phyloP scores from a whole-genome alignment of 2,888 invertebrate species.

The Lissocephala sabroskyi region DNA sequence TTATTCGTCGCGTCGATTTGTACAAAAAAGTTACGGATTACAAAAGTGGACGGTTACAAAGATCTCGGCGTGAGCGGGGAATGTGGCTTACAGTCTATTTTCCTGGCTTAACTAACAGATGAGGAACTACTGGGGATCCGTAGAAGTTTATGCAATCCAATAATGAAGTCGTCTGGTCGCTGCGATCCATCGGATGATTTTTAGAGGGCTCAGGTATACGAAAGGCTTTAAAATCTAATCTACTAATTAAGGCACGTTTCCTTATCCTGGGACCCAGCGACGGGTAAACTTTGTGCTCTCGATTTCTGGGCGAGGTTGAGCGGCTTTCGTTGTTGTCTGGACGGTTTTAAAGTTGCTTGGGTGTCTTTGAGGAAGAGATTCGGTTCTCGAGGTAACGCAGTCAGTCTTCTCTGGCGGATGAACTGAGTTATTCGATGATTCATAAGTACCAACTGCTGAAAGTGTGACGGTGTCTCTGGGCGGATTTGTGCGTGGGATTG shows the following conservation, averaged over 20 bases:
- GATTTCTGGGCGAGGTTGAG: too few species aligned
- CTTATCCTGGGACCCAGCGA: too few species aligned
- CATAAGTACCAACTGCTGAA: constrained; percentile 61
- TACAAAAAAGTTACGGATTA: constrained; percentile 1
- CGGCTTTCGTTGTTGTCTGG: not conserved
- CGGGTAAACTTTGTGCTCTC: too few species aligned
- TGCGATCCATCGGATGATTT: too few species aligned
- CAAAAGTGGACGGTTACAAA: constrained; percentile 20
- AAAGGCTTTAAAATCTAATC: constrained; percentile 40
- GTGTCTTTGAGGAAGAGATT: constrained; percentile 13
- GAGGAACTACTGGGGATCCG: constrained; percentile 42
- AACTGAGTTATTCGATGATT: constrained; percentile 38
- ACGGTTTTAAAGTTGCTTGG: constrained; percentile 17
- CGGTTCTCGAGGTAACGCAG: too few species aligned
- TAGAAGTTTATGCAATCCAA: constrained; percentile 59
- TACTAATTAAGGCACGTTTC: constrained; percentile 54
- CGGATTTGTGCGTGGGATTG: constrained; percentile 18
- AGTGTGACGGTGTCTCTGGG: constrained; percentile 28
- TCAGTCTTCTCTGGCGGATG: constrained; percentile 30
- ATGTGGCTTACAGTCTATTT: too few species aligned
- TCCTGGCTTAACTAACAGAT: constrained; percentile 34
- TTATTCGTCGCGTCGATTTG: too few species aligned
- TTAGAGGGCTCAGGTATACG: constrained; percentile 19
- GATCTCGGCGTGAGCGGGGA: constrained; percentile 28
- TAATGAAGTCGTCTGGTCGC: constrained; percentile 15